These are phyloP conservation scores for Sisyra nigra DNA, from an alignment of 2,888 invertebrate genomes.

Conservation along the genomic window DNA sequence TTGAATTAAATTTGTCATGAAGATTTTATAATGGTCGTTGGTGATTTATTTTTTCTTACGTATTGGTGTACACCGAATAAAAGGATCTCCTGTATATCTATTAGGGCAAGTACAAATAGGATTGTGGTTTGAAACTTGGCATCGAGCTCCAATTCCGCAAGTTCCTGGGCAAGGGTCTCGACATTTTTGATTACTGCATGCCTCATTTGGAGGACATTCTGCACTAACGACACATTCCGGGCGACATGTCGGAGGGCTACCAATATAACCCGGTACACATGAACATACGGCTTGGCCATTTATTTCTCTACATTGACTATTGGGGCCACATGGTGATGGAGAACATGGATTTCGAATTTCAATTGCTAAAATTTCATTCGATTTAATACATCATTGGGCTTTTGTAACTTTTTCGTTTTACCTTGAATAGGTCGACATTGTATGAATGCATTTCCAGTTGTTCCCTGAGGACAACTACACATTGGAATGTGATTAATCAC, in stretches of 20 bases:
- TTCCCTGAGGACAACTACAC: conserved; percentile 36
- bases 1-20: conserved; percentile 15
- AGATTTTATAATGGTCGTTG: neutral
- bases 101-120: conserved; percentile 52
- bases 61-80: conserved; percentile 40
- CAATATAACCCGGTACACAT: conserved; percentile 51
- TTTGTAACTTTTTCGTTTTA: conserved; percentile 11
- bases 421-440: conserved; percentile 37
- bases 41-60: conserved; percentile 22
- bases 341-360: conserved; percentile 33
- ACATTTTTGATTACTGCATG: conserved; percentile 50
- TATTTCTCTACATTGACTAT: conserved; percentile 31
- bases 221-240: conserved; percentile 56
- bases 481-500: conserved; percentile 62
- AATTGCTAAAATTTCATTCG: conserved; percentile 19
- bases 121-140: conserved; percentile 52
- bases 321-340: conserved; percentile 50
- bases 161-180: conserved; percentile 53
- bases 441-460: conserved; percentile 55
- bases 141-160: conserved; percentile 47
- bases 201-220: conserved; percentile 46
- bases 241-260: conserved; percentile 46
- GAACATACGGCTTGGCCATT: conserved; percentile 42
- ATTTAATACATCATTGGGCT: conserved; percentile 13
- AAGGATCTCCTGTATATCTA: conserved; percentile 56